Conservation (phyloP, 92 coral and sea anemone species). For the Phenganax subtilis region DNA sequence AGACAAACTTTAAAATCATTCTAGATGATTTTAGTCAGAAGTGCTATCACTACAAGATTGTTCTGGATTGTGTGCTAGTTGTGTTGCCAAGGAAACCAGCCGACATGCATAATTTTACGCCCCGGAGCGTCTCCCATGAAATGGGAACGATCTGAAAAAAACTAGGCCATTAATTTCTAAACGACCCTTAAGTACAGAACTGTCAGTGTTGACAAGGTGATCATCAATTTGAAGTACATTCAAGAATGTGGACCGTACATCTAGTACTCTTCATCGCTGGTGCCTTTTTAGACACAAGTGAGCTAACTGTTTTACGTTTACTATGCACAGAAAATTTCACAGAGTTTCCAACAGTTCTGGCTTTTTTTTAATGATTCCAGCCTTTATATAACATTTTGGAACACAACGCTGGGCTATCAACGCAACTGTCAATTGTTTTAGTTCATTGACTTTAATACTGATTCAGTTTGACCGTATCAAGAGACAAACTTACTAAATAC, state of each 20-base stretch:
- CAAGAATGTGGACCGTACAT: background rate
- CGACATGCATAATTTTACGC: background rate
- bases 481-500: no score
- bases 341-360: background rate
- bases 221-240: background rate
- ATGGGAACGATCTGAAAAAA: background rate
- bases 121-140: background rate
- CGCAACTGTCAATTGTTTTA: no score
- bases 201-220: background rate
- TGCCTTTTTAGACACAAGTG: background rate
- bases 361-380: background rate
- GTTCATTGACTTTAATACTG: no score
- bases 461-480: no score
- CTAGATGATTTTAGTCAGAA: background rate
- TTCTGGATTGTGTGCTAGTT: constrained; percentile 8
- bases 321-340: background rate
- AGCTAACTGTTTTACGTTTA: background rate
- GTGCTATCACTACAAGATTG: background rate
- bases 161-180: background rate
- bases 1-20: no score
- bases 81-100: background rate
- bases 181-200: constrained; percentile 4
- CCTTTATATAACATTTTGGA: no score
- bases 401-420: no score
- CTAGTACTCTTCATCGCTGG: background rate